phyloP scores from a whole-genome alignment of 2,797 vertebrate species.

The Austrolebias charrua region DNA sequence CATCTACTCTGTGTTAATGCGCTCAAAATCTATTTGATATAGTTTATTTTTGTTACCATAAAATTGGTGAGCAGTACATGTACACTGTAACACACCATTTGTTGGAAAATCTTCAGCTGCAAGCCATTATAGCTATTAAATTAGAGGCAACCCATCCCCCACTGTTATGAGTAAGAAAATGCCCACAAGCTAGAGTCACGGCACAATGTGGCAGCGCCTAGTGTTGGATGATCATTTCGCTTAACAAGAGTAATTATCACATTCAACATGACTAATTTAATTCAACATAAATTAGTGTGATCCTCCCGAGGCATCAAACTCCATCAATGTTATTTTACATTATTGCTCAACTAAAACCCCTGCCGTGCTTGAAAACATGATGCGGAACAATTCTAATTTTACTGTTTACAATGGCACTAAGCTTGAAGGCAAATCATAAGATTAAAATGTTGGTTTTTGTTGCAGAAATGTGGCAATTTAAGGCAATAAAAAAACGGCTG shows the following conservation, averaged over 20 bases:
- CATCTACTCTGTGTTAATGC: not conserved
- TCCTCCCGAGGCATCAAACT: constrained; percentile 57
- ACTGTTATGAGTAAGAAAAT: constrained; percentile 56
- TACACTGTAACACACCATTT: not conserved
- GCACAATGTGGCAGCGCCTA: constrained; percentile 58
- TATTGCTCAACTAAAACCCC: constrained; percentile 11
- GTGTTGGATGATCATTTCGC: constrained; percentile 61
- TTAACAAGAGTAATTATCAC: constrained; percentile 71
- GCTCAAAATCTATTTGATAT: not conserved
- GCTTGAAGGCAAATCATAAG: not conserved
- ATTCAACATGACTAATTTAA: constrained; percentile 73
- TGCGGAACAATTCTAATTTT: not conserved
- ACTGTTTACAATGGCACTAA: not conserved
- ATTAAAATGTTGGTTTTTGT: not conserved
- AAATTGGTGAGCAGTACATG: not conserved
- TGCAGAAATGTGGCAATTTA: no score
- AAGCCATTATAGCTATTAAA: constrained; percentile 41
- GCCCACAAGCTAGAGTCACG: constrained; percentile 58
- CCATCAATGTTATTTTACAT: constrained; percentile 31
- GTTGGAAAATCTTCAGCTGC: constrained; percentile 21
- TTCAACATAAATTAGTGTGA: constrained; percentile 65
- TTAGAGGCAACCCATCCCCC: constrained; percentile 33
- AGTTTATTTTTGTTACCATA: not conserved
- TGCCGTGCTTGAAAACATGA: constrained; percentile 2
- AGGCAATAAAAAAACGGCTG: no score